Evolutionary conservation across 2,113 vertebrate genomes (phyloP), one percentile per base, ranked within the genome.

Genomic region (Lamprologus speciosus): DNA sequence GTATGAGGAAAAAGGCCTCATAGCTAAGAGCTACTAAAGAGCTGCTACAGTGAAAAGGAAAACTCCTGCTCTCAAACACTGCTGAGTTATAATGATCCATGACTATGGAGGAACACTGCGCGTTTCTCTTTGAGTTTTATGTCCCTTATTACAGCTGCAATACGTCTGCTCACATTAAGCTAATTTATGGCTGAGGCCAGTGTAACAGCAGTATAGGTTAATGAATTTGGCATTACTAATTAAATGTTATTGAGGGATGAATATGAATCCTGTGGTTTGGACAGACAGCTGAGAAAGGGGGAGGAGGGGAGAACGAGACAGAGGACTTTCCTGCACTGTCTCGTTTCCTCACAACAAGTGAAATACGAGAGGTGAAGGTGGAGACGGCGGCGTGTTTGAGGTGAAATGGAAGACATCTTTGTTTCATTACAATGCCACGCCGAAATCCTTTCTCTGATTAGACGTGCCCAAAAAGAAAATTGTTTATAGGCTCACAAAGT

Each of bases 221-320:
- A 99, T 97, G 95, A 98, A 97, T 97, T 97, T 97, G 97, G 97
- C 97, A 98, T 98, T 97, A 97, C 97, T 98, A 98, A 99, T 98
- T 97, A 99, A 98, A 97, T 96, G 97, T 97, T 96, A 97, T 97
- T 96, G 97, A 97, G 97, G 97, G 97, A 97, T 97, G 97, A 98
- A 98, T 98, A 98, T 98, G 98, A 98, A 98, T 98, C 96, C 97
- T 96, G 96, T 95, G 95, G 94, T 96, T 95, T 96, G 97, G 95
- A 96, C 79, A 84, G 88, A 88, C 35, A 35, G 90, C 60, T 40
- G 88, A 84, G 17, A 84, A 65, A 73, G 79, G 79, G 47, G 75
- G 89, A 42, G 84, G 53, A 80, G 58, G 85, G 85, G 17, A 88
- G 87, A 80, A 89, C 42, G 68, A 83, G 89, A 92, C 83, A 81